Percentiles rank a stretch among this genome's conserved stretches.
Evolutionary conservation across 1,140 invertebrate genomes (phyloP).

Genomic region (Agrypnia vestita): DNA sequence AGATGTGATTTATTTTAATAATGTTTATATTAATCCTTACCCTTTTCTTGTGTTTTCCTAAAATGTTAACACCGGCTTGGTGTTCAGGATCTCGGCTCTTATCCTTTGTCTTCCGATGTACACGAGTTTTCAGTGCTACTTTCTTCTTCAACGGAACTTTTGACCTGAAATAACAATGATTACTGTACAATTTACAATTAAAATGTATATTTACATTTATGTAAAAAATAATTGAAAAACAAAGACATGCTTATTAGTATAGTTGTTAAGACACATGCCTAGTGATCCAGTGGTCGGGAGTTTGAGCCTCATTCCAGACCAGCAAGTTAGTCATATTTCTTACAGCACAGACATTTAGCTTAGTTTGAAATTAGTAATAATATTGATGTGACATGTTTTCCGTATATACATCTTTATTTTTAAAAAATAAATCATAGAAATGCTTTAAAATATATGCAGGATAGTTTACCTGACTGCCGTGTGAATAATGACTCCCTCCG

Average conservation of each 20-base stretch:
- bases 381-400: neutral
- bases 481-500: slow-evolving; percentile 82
- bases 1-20: neutral
- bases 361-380: too few relatives aligned
- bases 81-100: slow-evolving; percentile 63
- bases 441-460: neutral
- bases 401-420: neutral
- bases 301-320: too few relatives aligned
- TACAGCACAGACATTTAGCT: too few relatives aligned
- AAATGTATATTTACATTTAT: slow-evolving; percentile 1
- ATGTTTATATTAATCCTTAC: slow-evolving; percentile 62
- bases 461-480: slow-evolving; percentile 75
- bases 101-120: slow-evolving; percentile 74
- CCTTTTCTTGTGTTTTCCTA: slow-evolving; percentile 70
- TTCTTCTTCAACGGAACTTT: slow-evolving; percentile 85
- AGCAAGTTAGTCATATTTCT: too few relatives aligned
- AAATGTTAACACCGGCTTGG: slow-evolving; percentile 64
- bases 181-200: too few relatives aligned
- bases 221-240: neutral
- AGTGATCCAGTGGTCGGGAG: too few relatives aligned
- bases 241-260: too few relatives aligned
- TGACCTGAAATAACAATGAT: slow-evolving; percentile 69
- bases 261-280: too few relatives aligned
- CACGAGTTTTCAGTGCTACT: slow-evolving; percentile 75
- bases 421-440: neutral